Evolutionary conservation across 2,888 invertebrate species (phyloP).

Genomic region (Pocota personata): DNA sequence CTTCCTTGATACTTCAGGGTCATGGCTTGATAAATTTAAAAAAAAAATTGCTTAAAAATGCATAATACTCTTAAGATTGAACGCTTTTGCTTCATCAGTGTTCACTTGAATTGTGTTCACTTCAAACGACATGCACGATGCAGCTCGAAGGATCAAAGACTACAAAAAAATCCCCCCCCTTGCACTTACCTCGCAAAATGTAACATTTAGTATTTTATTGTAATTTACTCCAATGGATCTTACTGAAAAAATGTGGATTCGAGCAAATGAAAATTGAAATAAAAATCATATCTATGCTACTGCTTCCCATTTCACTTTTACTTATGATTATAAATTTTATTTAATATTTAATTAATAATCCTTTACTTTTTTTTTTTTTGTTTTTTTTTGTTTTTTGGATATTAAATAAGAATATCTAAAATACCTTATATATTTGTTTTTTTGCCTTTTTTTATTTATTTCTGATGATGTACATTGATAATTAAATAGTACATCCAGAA

Average conservation of each 20-base stretch:
- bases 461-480: constrained; percentile 67
- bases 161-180: background rate
- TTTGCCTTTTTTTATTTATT: constrained; percentile 64
- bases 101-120: too few species aligned
- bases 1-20: too few species aligned
- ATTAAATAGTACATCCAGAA: constrained; percentile 71
- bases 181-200: constrained; percentile 32
- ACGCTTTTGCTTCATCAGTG: background rate
- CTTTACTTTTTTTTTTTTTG: constrained; percentile 72
- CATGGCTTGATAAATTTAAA: too few species aligned
- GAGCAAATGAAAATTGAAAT: constrained; percentile 42
- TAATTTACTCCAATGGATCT: constrained; percentile 34
- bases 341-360: constrained; percentile 70
- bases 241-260: constrained; percentile 35
- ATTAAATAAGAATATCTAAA: constrained; percentile 89
- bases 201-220: constrained; percentile 6
- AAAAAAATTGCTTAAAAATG: too few species aligned
- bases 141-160: background rate
- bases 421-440: constrained; percentile 83
- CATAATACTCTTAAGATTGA: background rate
- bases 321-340: constrained; percentile 77
- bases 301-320: constrained; percentile 77
- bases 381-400: constrained; percentile 82
- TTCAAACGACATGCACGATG: background rate
- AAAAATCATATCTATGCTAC: constrained; percentile 56